phyloP scores from a whole-genome alignment of 2,888 invertebrate species.

The Sisyra nigra region DNA sequence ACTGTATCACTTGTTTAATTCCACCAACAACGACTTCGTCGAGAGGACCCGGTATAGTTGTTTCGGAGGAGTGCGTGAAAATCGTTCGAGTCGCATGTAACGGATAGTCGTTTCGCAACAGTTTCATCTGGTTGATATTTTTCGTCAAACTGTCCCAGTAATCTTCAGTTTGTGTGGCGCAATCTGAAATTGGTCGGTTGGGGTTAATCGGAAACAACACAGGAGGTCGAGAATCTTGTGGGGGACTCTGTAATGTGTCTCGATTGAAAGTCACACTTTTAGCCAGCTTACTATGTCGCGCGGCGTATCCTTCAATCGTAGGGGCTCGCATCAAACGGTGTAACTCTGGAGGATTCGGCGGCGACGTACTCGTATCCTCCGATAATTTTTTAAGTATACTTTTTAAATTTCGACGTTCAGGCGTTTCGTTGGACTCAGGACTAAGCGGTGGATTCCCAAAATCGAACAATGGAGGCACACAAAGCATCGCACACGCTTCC shows the following conservation, averaged over 20 bases:
- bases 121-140: slow-evolving; percentile 5
- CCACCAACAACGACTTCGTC: slow-evolving; percentile 61
- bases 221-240: slow-evolving; percentile 22
- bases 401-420: slow-evolving; percentile 65
- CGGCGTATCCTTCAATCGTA: slow-evolving; percentile 77
- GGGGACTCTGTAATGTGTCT: slow-evolving; percentile 70
- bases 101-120: slow-evolving; percentile 5
- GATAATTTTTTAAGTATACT: slow-evolving; percentile 74
- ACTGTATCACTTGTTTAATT: slow-evolving; percentile 68
- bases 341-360: slow-evolving; percentile 35
- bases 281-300: slow-evolving; percentile 70
- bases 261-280: slow-evolving; percentile 82
- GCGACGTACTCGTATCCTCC: slow-evolving; percentile 32
- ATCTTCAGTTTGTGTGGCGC: slow-evolving; percentile 4
- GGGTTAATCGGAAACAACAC: slow-evolving; percentile 4
- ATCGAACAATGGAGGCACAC: slow-evolving; percentile 12
- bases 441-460: slow-evolving; percentile 25
- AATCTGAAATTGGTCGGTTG: neutral
- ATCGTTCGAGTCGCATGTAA: slow-evolving; percentile 13
- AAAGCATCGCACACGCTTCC: slow-evolving; percentile 62
- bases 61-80: slow-evolving; percentile 1
- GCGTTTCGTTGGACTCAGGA: slow-evolving; percentile 66
- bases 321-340: slow-evolving; percentile 62
- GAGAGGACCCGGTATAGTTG: slow-evolving; percentile 14
- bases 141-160: slow-evolving; percentile 3